Evolutionary conservation across 2,888 invertebrate species (phyloP).

Genomic region (Uloborus plumipes): DNA sequence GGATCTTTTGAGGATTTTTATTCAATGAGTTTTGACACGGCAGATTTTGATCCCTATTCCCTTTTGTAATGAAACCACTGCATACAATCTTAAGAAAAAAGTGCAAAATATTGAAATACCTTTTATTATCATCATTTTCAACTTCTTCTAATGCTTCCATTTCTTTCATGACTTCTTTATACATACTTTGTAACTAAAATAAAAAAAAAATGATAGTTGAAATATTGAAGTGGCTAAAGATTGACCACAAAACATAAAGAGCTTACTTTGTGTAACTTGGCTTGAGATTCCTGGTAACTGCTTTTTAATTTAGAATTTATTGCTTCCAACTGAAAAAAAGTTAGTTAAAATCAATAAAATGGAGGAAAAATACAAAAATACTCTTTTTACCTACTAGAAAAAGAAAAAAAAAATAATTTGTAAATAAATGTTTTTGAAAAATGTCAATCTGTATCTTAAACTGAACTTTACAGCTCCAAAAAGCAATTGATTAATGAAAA

Average conservation of each 20-base stretch:
- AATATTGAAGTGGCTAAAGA: too few relatives aligned
- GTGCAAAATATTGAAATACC: conserved; percentile 2
- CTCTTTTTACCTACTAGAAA: too few relatives aligned
- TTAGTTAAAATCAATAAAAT: not conserved
- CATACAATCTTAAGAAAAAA: too few relatives aligned
- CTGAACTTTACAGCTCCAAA: too few relatives aligned
- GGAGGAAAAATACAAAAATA: not conserved
- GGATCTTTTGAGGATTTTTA: too few relatives aligned
- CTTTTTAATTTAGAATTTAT: conserved; percentile 36
- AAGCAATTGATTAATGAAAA: too few relatives aligned
- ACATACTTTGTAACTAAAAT: conserved; percentile 36
- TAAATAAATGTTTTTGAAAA: too few relatives aligned
- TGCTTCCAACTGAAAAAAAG: conserved; percentile 28
- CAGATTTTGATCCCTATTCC: too few relatives aligned
- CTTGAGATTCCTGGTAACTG: conserved; percentile 45
- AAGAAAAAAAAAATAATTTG: too few relatives aligned
- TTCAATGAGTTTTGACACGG: too few relatives aligned
- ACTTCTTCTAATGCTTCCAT: conserved; percentile 53
- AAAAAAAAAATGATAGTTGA: not conserved
- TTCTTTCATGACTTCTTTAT: conserved; percentile 49
- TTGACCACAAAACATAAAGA: not conserved
- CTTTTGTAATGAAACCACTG: too few relatives aligned
- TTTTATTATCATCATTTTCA: conserved; percentile 62
- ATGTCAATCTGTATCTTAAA: too few relatives aligned
- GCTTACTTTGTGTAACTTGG: conserved; percentile 15